A percentile compares a stretch with the other conserved stretches of the same genome.
phyloP scores from a whole-genome alignment of 2,113 vertebrate species.

The Lonchura striata region DNA sequence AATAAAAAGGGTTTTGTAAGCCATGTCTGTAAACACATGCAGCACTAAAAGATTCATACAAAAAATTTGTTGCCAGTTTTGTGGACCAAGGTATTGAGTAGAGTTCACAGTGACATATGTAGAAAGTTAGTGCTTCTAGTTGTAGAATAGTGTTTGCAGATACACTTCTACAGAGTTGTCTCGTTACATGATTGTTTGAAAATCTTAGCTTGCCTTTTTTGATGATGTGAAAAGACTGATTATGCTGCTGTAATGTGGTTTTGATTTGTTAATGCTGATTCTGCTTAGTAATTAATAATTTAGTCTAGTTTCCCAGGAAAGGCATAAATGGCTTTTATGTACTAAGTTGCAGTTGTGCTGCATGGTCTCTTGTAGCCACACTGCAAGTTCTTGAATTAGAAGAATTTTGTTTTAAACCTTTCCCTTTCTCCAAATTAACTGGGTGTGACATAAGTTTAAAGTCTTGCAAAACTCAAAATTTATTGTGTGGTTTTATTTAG shows the following conservation, averaged over 20 bases:
- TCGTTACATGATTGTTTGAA: neutral
- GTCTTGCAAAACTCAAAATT: neutral
- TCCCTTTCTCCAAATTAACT: neutral
- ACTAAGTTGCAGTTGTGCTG: neutral
- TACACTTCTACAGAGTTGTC: neutral
- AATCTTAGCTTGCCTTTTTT: neutral
- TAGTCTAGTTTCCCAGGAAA: neutral
- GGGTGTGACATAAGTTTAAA: neutral
- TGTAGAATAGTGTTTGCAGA: neutral
- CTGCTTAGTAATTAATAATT: neutral
- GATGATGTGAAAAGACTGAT: neutral
- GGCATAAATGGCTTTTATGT: neutral
- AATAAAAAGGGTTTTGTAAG: neutral
- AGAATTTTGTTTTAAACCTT: neutral
- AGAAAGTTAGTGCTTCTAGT: neutral
- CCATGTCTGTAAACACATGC: neutral
- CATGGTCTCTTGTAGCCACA: neutral
- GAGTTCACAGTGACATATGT: neutral
- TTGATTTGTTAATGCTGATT: neutral
- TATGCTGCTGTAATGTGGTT: neutral
- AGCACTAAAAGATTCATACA: neutral
- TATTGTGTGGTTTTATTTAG: neutral
- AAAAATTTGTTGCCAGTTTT: neutral
- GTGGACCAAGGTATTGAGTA: neutral
- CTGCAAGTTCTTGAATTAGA: neutral